phyloP scores from a whole-genome alignment of 2,888 invertebrate species.

The Dexiosoma caninum region DNA sequence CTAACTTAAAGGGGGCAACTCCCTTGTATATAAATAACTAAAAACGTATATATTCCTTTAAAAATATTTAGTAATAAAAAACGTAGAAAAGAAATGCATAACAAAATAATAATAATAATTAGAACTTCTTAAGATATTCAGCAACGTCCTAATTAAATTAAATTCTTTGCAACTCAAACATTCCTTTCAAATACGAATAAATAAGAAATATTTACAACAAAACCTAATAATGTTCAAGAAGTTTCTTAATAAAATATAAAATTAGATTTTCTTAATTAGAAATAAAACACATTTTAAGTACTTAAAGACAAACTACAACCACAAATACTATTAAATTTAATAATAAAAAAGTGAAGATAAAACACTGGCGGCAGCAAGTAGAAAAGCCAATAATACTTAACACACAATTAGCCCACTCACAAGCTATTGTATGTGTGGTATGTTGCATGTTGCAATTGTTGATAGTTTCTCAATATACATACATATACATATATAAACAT shows the following conservation, averaged over 20 bases:
- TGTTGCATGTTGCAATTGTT: too few species aligned
- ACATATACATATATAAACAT: too few species aligned
- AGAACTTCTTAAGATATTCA: too few species aligned
- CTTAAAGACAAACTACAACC: slow-evolving; percentile 19
- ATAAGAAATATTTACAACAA: not conserved
- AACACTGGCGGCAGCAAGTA: not conserved
- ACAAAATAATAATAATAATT: too few species aligned
- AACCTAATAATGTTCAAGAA: slow-evolving; percentile 31
- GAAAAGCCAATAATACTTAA: not conserved
- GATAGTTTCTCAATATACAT: too few species aligned
- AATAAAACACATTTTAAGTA: slow-evolving; percentile 38
- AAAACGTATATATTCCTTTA: too few species aligned
- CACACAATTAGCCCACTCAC: too few species aligned
- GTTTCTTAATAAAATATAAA: slow-evolving; percentile 43
- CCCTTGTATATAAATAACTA: slow-evolving; percentile 41
- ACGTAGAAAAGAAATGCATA: not conserved
- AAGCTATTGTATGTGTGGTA: too few species aligned
- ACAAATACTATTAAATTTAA: slow-evolving; percentile 23
- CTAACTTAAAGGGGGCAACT: slow-evolving; percentile 5
- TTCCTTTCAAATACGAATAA: slow-evolving; percentile 43
- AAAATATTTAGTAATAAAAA: not conserved
- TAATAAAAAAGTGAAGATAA: not conserved
- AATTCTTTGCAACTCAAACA: slow-evolving; percentile 57
- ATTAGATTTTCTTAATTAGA: slow-evolving; percentile 37
- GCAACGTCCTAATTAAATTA: slow-evolving; percentile 13